Base-by-base conservation (phyloP, 2,888 invertebrate species). In the Phasia obesa region DNA sequence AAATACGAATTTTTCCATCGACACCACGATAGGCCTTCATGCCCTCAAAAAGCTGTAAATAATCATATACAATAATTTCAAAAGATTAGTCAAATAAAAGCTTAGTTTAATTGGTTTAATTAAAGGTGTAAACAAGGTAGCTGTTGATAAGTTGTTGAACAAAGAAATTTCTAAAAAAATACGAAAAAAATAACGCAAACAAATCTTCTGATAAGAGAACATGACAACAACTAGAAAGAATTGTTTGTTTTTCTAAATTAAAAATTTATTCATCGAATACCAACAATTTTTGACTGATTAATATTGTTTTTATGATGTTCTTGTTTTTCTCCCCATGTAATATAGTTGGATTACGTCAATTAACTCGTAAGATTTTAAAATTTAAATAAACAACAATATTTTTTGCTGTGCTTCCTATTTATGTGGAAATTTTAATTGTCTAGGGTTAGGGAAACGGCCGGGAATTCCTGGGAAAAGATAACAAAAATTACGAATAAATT, bases 1-100 rank as follows among this genome's bases (percentile, higher is more conserved):
- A 99, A 88, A 99, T 92, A 86, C 99, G 93, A 86, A 99, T 96
- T 92, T 95, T 95, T 76, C 96, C 97, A 92, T 99, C 99, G 13
- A 94, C 93, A 9, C 99, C 98, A 86, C 98, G 94, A 92, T 97
- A 99, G 0, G 98, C 99, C 92, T 99, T 99, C 94, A 99, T 94
- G 70, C 99, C 99, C 93, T 99, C 99, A 90, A 99, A 99, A 85
- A 99, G 93, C 98, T 99, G 92, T 19, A 27, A 87, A 86, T 65
- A 74, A 35, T 60, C 9, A 31, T 13, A 47, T 17, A 73, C 69
- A n/a, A 67, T 19, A 53, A 64, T 47, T 47, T 9, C 2, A 35
- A 35, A 2, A 35, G 11, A 35, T 51, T 25, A 51, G 4, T 15
- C 3, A 15, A 21, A 51, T 13, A 23, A 23, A 13, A 23, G 5